phyloP scores from a whole-genome alignment of 2,888 invertebrate species.

The Orchesella flavescens region DNA sequence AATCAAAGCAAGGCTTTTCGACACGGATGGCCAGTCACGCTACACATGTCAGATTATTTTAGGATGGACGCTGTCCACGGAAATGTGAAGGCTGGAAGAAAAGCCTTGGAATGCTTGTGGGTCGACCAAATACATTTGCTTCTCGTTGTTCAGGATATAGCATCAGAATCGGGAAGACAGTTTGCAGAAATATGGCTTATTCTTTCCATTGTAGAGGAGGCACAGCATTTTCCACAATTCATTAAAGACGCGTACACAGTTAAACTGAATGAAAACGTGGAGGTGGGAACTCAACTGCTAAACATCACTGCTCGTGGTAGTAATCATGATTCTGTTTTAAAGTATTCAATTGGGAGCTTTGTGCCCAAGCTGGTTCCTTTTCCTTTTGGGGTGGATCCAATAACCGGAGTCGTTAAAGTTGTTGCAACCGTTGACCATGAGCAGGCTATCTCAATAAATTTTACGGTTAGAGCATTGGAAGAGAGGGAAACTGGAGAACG shows the following conservation, averaged over 20 bases:
- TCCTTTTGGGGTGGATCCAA: slow-evolving; percentile 16
- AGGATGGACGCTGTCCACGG: slow-evolving; percentile 85
- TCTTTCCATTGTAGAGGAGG: slow-evolving; percentile 86
- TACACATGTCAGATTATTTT: slow-evolving; percentile 79
- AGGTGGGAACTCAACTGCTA: neutral
- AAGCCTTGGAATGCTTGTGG: slow-evolving; percentile 2
- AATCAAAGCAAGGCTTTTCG: neutral
- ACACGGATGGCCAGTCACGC: neutral
- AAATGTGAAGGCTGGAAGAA: neutral
- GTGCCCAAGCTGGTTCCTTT: neutral
- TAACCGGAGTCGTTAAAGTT: slow-evolving; percentile 73
- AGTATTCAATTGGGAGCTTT: neutral
- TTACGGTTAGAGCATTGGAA: slow-evolving; percentile 88
- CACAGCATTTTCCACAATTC: slow-evolving; percentile 90
- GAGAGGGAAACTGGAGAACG: slow-evolving; percentile 78
- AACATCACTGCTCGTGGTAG: neutral
- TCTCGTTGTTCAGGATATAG: slow-evolving; percentile 60
- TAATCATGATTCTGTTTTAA: neutral
- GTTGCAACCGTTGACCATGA: slow-evolving; percentile 90
- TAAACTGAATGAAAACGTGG: slow-evolving; percentile 77
- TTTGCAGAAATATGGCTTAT: slow-evolving; percentile 80
- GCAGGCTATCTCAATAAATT: slow-evolving; percentile 85
- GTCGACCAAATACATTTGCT: slow-evolving; percentile 68
- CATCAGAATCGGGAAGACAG: slow-evolving; percentile 76
- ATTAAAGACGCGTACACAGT: slow-evolving; percentile 80